A percentile compares a stretch with the other conserved stretches of the same genome.
These are phyloP conservation scores for Chrysolina americana DNA, from an alignment of 2,888 invertebrate species.

Conservation along the genomic window DNA sequence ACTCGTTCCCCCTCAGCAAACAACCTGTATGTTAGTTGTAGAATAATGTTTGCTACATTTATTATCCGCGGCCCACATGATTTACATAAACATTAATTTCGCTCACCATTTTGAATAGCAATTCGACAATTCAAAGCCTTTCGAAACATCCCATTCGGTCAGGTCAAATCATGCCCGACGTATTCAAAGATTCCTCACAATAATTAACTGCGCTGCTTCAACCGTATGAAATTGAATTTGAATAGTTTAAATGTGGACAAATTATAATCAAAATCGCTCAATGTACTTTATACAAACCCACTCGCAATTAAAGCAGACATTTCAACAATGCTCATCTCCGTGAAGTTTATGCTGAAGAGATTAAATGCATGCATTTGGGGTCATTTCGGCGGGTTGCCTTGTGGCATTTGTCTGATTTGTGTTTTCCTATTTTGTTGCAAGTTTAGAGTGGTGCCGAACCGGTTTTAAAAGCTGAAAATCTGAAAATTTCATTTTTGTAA, in stretches of 20 bases:
- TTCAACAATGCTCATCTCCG: not conserved
- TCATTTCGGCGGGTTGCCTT: not conserved
- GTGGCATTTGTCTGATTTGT: not conserved
- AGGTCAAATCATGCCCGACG: not conserved
- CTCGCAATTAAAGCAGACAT: not conserved
- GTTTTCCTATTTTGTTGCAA: no score
- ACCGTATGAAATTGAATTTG: not conserved
- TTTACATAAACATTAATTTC: not conserved
- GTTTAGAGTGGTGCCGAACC: no score
- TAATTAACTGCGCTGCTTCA: not conserved
- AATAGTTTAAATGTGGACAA: not conserved
- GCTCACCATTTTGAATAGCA: conserved; percentile 1
- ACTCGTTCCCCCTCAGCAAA: not conserved
- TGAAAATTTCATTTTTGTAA: no score
- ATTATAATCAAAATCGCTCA: conserved; percentile 9
- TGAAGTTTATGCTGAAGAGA: not conserved
- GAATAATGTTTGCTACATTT: not conserved
- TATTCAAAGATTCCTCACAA: not conserved
- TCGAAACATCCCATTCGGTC: not conserved
- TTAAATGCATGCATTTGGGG: not conserved
- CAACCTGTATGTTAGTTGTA: not conserved
- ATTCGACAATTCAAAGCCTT: not conserved
- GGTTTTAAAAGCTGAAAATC: no score
- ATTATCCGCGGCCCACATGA: not conserved
- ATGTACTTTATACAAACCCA: not conserved